Evolutionary conservation across 2,113 vertebrate genomes (phyloP).

Genomic region (Apus apus): DNA sequence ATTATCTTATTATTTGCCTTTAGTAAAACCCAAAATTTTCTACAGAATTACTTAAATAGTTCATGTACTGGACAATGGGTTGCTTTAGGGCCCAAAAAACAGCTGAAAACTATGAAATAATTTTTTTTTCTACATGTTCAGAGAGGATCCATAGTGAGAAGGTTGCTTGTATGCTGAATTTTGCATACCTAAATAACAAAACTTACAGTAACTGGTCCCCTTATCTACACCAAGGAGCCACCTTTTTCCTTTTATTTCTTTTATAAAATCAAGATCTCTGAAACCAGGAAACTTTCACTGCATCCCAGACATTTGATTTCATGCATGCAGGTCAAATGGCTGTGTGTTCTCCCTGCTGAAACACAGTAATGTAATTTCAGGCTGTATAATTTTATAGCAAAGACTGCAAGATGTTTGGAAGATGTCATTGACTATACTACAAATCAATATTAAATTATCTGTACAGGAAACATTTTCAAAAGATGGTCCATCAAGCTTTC

Average conservation of each 20-base stretch:
- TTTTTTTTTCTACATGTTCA: neutral
- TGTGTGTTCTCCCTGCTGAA: slow-evolving; percentile 62
- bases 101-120: neutral
- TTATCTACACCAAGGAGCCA: neutral
- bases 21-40: neutral
- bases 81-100: slow-evolving; percentile 23
- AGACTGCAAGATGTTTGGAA: slow-evolving; percentile 76
- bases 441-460: slow-evolving; percentile 85
- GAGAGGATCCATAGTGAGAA: neutral
- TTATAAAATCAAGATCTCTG: neutral
- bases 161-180: neutral
- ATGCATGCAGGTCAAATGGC: slow-evolving; percentile 66
- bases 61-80: neutral
- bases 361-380: slow-evolving; percentile 73
- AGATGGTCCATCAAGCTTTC: slow-evolving; percentile 76
- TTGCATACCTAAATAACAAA: neutral
- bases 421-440: slow-evolving; percentile 76
- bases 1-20: neutral
- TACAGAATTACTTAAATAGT: slow-evolving; percentile 5
- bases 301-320: slow-evolving; percentile 56
- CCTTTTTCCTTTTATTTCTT: slow-evolving; percentile 19
- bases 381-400: slow-evolving; percentile 69
- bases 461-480: slow-evolving; percentile 81
- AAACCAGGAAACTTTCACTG: slow-evolving; percentile 57
- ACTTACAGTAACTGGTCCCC: neutral